Percentiles rank a stretch among this genome's conserved stretches.
phyloP scores from a whole-genome alignment of 2,113 vertebrate genomes.

The Hyperopisus bebe region DNA sequence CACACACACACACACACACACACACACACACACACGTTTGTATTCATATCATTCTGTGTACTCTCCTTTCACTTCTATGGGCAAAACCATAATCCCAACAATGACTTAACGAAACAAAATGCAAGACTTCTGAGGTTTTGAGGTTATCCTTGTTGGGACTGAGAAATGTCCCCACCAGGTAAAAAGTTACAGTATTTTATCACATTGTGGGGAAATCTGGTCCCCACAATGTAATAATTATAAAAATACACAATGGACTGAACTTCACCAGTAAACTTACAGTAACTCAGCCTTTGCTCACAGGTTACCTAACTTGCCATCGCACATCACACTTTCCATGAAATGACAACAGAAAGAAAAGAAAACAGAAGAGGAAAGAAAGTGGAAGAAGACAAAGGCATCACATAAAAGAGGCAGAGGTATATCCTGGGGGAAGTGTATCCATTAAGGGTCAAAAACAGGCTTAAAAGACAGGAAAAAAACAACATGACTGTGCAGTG shows the following conservation, averaged over 20 bases:
- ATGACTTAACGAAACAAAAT: neutral
- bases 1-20: neutral
- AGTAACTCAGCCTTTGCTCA: neutral
- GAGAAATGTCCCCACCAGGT: neutral
- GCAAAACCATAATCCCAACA: neutral
- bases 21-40: neutral
- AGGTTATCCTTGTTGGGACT: neutral
- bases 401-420: neutral
- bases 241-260: neutral
- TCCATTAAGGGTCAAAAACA: slow-evolving; percentile 4
- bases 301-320: neutral
- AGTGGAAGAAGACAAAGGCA: neutral
- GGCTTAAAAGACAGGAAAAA: neutral
- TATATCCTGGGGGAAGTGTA: neutral
- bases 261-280: neutral
- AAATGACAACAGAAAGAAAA: neutral
- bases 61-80: neutral
- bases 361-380: neutral
- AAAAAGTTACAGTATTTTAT: neutral
- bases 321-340: neutral
- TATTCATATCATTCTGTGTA: neutral
- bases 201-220: neutral
- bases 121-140: neutral
- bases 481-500: neutral
- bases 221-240: neutral